Evolutionary conservation across 2,888 invertebrate species (phyloP).

Genomic region (Euphydryas editha): DNA sequence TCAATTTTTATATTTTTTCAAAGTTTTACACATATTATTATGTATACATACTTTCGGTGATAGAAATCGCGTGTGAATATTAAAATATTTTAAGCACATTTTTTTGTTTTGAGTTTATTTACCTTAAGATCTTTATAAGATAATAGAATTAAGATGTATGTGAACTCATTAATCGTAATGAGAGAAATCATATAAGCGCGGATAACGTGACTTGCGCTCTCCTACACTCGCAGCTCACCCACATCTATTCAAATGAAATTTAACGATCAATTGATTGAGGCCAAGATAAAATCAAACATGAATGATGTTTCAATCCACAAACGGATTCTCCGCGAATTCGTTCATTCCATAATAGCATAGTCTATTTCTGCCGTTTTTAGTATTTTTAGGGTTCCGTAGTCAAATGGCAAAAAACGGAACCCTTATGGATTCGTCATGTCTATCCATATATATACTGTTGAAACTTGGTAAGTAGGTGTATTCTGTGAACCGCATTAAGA

Average conservation of each 20-base stretch:
- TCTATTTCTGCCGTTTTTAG: too few species aligned
- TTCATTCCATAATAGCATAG: too few species aligned
- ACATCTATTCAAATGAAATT: constrained; percentile 6
- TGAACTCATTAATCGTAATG: constrained; percentile 2
- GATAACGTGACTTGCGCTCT: background rate
- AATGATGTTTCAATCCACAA: background rate
- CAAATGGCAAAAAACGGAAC: too few species aligned
- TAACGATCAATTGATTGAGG: constrained; percentile 1
- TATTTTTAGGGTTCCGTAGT: too few species aligned
- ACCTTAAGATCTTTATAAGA: background rate
- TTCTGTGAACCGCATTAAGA: too few species aligned
- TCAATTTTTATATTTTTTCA: too few species aligned
- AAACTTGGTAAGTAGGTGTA: too few species aligned
- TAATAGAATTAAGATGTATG: background rate
- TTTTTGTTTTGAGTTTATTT: constrained; percentile 4
- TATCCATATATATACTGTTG: too few species aligned
- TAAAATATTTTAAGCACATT: background rate
- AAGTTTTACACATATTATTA: too few species aligned
- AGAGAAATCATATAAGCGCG: background rate
- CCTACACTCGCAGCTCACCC: constrained; percentile 2
- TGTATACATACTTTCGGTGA: background rate
- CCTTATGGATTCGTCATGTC: too few species aligned
- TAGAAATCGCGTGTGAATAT: background rate
- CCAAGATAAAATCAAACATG: background rate
- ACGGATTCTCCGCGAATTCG: background rate